Evolutionary conservation across 1,140 invertebrate genomes (phyloP), one percentile per base, ranked within the genome.

Genomic region (Macrotrachela quadricornifera): DNA sequence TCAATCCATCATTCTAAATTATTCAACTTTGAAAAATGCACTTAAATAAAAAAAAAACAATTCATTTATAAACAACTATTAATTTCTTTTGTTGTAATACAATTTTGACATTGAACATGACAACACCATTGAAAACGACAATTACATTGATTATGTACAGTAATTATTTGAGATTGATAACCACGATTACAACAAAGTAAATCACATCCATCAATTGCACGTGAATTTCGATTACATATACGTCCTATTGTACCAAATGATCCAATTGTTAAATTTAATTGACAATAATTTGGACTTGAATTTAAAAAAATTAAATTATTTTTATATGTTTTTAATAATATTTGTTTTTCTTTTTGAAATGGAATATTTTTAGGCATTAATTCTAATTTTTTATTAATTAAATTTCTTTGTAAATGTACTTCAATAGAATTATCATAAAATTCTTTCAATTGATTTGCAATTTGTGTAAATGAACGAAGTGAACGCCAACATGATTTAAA

Each of bases 81-180:
- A 14, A 68, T 60, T 53, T 67, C 64, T 40, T 62, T 56, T 21
- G 62, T 60, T 41, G 62, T 53, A 58, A 68, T 62, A 61, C 69
- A 71, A 9, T 61, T 65, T 58, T 85, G 76, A 65, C 85, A 90
- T 62, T 80, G 76, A 6, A 91, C 85, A 50, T 77, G 73, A 67
- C 86, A 91, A 72, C 86, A 90, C 85, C 85, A 90, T 57, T 81
- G 77, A 70, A 91, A 90, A 65, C 80, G 80, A 73, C 86, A 91
- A 59, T 79, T 76, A 68, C 86, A 90, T 14, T 79, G 73, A 62
- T 85, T 80, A 13, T 77, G 76, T 57, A 78, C 75, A 54, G 78
- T 76, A 61, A 79, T 76, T 61, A 81, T 76, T 15, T 84, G 75
- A 45, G 82, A 78, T 60, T 82, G 83, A 70, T 87, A 85, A 0